Conservation (phyloP, 2,797 vertebrate genomes). For the Megaceryle alcyon region DNA sequence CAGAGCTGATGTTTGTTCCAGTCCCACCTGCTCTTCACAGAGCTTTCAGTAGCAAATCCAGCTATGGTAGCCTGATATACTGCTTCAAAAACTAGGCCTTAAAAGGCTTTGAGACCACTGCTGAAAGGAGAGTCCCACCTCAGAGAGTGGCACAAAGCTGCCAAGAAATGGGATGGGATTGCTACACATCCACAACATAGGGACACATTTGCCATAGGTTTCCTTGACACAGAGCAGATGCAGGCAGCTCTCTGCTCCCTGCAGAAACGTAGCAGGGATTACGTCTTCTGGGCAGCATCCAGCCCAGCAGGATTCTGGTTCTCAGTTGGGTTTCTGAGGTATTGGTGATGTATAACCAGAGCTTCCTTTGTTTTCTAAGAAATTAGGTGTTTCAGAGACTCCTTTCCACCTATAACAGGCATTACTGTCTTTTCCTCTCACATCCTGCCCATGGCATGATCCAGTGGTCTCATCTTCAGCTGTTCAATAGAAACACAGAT, state of each 20-base stretch:
- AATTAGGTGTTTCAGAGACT: not conserved
- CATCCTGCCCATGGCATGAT: not conserved
- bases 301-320: not conserved
- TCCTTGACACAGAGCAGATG: not conserved
- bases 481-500: not conserved
- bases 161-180: not conserved
- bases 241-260: not conserved
- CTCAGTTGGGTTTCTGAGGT: not conserved
- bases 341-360: not conserved
- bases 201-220: not conserved
- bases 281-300: not conserved
- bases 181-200: not conserved
- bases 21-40: not conserved
- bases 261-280: not conserved
- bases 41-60: not conserved
- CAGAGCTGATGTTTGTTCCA: not conserved
- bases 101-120: not conserved
- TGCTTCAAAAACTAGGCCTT: not conserved
- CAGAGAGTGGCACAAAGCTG: not conserved
- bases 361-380: not conserved
- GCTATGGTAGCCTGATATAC: not conserved
- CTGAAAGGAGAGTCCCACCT: not conserved
- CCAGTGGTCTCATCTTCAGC: not conserved
- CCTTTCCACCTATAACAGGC: not conserved
- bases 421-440: not conserved